These are phyloP conservation scores for Dryobota labecula DNA, from an alignment of 2,888 invertebrate species.

Conservation along the genomic window DNA sequence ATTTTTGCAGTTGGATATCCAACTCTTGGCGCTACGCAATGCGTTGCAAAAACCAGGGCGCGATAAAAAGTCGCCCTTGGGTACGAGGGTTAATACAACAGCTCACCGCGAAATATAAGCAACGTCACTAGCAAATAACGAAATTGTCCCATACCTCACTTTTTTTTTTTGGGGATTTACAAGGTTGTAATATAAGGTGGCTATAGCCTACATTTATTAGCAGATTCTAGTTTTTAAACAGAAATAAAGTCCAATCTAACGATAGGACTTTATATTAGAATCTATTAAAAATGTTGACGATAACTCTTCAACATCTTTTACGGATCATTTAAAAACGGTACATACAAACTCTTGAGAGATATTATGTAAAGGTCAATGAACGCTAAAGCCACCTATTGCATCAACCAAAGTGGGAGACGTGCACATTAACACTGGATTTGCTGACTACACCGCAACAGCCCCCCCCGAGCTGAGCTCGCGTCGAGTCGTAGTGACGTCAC, in stretches of 20 bases:
- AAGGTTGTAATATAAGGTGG: not conserved
- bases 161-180: not conserved
- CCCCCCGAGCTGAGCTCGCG: conserved; percentile 13
- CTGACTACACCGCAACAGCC: not conserved
- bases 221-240: not conserved
- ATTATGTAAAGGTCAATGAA: not conserved
- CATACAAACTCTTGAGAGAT: not conserved
- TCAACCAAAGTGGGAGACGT: not conserved
- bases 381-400: not conserved
- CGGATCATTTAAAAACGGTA: not conserved
- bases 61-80: not conserved
- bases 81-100: not conserved
- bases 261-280: too few species aligned
- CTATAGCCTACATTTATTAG: not conserved
- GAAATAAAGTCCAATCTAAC: not conserved
- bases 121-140: not conserved
- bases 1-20: not conserved
- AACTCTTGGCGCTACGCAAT: not conserved
- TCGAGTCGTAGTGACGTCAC: conserved; percentile 29
- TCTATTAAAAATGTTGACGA: too few species aligned
- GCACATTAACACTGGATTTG: conserved; percentile 32
- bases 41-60: not conserved
- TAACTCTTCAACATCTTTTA: not conserved
- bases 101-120: not conserved
- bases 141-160: not conserved